Conservation (phyloP, 2,113 vertebrate genomes). For the Ceuthmochares aereus region DNA sequence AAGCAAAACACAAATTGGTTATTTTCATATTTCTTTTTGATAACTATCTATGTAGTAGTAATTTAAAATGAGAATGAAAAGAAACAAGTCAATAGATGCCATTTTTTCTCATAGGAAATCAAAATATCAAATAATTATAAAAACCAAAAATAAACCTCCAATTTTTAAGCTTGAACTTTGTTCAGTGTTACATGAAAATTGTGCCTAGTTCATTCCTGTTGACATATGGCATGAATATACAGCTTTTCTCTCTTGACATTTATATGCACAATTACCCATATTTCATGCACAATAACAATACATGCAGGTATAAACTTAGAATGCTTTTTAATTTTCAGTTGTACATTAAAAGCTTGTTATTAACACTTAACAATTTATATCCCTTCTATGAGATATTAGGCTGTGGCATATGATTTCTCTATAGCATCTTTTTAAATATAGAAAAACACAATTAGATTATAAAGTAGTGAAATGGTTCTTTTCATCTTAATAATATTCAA, state of each 20-base stretch:
- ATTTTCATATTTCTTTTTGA: background rate
- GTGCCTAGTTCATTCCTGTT: background rate
- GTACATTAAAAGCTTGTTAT: background rate
- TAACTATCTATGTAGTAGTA: background rate
- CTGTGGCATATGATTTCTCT: background rate
- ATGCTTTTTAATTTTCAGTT: background rate
- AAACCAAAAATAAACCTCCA: background rate
- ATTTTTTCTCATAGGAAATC: background rate
- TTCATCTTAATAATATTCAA: background rate
- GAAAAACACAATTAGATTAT: background rate
- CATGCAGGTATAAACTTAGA: background rate
- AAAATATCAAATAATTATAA: background rate
- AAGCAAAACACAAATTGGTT: background rate
- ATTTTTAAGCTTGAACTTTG: background rate
- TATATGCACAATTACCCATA: background rate
- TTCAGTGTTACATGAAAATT: background rate
- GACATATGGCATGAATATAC: accelerated
- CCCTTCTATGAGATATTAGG: background rate
- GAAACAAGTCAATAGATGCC: background rate
- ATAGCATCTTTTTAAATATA: background rate
- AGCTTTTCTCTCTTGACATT: background rate
- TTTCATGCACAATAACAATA: background rate
- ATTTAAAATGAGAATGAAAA: background rate
- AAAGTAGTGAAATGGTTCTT: background rate
- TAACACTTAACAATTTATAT: background rate